Conservation (phyloP, 2,797 vertebrate species). For the Lepilemur ruficaudatus region DNA sequence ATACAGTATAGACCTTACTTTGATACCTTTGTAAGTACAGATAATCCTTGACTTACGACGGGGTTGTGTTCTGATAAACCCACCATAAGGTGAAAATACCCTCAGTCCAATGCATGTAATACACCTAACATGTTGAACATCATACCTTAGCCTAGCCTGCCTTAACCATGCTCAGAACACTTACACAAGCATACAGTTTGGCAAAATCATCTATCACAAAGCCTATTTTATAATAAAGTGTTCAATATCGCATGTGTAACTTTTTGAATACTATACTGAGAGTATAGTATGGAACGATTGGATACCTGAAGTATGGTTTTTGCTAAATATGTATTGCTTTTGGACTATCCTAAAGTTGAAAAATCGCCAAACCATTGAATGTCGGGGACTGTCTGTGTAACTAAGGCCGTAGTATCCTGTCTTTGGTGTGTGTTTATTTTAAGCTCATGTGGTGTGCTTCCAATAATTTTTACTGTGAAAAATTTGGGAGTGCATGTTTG, state of each 20-base stretch:
- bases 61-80: background rate
- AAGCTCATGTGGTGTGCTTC: conserved; percentile 24
- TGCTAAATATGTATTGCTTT: background rate
- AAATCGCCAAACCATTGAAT: background rate
- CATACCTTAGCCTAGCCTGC: background rate
- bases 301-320: background rate
- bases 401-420: background rate
- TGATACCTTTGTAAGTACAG: background rate
- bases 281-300: background rate
- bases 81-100: background rate
- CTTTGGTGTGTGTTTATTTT: conserved; percentile 18
- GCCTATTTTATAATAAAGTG: background rate
- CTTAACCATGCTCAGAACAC: background rate
- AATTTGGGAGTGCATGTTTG: conserved; percentile 28
- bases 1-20: background rate
- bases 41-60: background rate
- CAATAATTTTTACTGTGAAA: conserved; percentile 51
- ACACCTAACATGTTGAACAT: background rate
- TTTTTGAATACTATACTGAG: background rate
- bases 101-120: background rate
- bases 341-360: background rate
- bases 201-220: background rate
- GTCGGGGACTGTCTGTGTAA: background rate
- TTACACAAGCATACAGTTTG: background rate
- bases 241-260: background rate